Percentiles rank a stretch among this genome's conserved stretches.
phyloP scores from a whole-genome alignment of 2,113 vertebrate genomes.

The Rhinolophus ferrumequinum region DNA sequence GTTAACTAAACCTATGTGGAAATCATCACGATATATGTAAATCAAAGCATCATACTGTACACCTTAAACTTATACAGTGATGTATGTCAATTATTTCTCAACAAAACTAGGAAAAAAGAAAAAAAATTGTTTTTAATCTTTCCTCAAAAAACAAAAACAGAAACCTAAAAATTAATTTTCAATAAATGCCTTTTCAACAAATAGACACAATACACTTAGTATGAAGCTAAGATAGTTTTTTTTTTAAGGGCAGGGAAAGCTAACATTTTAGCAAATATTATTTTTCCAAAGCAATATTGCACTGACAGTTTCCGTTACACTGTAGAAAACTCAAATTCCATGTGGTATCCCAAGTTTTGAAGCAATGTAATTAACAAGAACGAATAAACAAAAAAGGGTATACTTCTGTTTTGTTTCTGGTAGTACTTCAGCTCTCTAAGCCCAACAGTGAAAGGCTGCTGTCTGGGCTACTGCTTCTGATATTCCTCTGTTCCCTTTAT shows the following conservation, averaged over 20 bases:
- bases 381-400: not conserved
- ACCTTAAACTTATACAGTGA: not conserved
- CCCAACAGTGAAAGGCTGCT: conserved; percentile 35
- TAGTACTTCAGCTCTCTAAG: not conserved
- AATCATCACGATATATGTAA: not conserved
- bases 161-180: conserved; percentile 54
- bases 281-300: conserved; percentile 34
- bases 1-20: not conserved
- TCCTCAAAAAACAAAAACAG: conserved; percentile 36
- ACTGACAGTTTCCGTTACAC: conserved; percentile 12
- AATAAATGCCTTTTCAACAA: conserved; percentile 28
- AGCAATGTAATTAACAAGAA: conserved; percentile 47
- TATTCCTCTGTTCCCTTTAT: conserved; percentile 65
- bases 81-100: not conserved
- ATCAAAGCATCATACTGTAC: not conserved
- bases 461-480: conserved; percentile 65
- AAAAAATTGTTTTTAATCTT: conserved; percentile 2
- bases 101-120: not conserved
- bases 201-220: not conserved
- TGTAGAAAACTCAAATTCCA: conserved; percentile 50
- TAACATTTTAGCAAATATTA: not conserved
- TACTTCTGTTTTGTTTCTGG: conserved; percentile 25
- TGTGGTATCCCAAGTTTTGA: conserved; percentile 39
- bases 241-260: not conserved
- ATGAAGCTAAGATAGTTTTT: not conserved